Evolutionary conservation across 2,888 invertebrate species (phyloP).

Genomic region (Junonia oenone): DNA sequence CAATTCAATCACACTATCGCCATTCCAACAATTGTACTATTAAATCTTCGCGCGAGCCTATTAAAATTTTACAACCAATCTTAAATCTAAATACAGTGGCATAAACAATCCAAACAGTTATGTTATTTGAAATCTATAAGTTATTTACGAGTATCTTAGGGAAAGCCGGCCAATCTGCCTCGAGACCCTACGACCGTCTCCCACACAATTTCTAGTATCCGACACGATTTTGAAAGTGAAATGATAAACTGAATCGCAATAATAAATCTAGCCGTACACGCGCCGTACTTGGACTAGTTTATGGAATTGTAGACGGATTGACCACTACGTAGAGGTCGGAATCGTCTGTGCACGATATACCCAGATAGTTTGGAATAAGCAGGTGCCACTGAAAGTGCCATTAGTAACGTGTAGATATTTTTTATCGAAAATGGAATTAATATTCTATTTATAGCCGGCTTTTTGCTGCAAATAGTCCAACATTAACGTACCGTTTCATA

Average conservation of each 20-base stretch:
- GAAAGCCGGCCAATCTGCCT: slow-evolving; percentile 47
- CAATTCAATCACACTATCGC: slow-evolving; percentile 24
- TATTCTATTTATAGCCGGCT: neutral
- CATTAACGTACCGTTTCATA: neutral
- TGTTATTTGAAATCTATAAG: slow-evolving; percentile 59
- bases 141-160: slow-evolving; percentile 58
- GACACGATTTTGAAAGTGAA: slow-evolving; percentile 65
- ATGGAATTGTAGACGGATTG: slow-evolving; percentile 29
- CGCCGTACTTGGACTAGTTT: slow-evolving; percentile 38
- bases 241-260: slow-evolving; percentile 48
- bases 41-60: slow-evolving; percentile 33
- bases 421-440: neutral
- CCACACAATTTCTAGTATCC: slow-evolving; percentile 55
- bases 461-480: neutral
- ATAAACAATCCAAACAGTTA: slow-evolving; percentile 45
- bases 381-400: slow-evolving; percentile 21
- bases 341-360: slow-evolving; percentile 17
- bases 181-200: slow-evolving; percentile 45
- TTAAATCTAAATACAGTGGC: slow-evolving; percentile 44
- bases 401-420: slow-evolving; percentile 13
- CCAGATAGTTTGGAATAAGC: slow-evolving; percentile 15
- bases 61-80: slow-evolving; percentile 39
- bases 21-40: slow-evolving; percentile 28
- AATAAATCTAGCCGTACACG: slow-evolving; percentile 52
- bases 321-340: slow-evolving; percentile 18